phyloP scores from a whole-genome alignment of 2,888 invertebrate genomes.

The Drosophila formosana region DNA sequence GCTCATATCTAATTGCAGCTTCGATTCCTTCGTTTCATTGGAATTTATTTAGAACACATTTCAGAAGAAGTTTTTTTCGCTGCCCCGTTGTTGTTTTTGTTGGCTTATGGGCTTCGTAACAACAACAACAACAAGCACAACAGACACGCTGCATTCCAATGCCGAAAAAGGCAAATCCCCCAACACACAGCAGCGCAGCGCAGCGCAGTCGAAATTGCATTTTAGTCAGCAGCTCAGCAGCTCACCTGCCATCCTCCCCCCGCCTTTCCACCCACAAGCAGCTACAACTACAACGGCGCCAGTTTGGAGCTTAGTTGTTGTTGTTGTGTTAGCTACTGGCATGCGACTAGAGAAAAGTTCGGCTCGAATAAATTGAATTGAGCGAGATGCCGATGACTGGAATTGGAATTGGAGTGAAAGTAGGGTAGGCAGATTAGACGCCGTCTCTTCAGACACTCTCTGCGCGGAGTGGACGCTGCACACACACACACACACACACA shows the following conservation, averaged over 20 bases:
- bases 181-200: conserved; percentile 34
- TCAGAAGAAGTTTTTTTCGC: conserved; percentile 53
- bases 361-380: conserved; percentile 79
- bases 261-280: conserved; percentile 23
- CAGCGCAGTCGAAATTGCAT: conserved; percentile 69
- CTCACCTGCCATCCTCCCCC: background rate
- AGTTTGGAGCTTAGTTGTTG: conserved; percentile 44
- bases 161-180: conserved; percentile 78
- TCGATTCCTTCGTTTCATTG: conserved; percentile 76
- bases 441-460: conserved; percentile 13
- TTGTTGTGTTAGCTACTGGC: conserved; percentile 51
- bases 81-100: conserved; percentile 38
- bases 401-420: conserved; percentile 83
- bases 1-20: conserved; percentile 34
- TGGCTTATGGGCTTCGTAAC: conserved; percentile 39
- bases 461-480: conserved; percentile 22
- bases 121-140: conserved; percentile 33
- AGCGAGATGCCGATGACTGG: conserved; percentile 67
- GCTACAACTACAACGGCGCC: conserved; percentile 55
- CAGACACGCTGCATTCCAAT: conserved; percentile 76
- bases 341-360: conserved; percentile 65
- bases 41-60: conserved; percentile 84
- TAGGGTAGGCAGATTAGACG: conserved; percentile 83
- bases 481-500: conserved; percentile 22
- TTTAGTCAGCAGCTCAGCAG: conserved; percentile 27